phyloP scores from a whole-genome alignment of 2,113 vertebrate species.

The Centropristis striata region DNA sequence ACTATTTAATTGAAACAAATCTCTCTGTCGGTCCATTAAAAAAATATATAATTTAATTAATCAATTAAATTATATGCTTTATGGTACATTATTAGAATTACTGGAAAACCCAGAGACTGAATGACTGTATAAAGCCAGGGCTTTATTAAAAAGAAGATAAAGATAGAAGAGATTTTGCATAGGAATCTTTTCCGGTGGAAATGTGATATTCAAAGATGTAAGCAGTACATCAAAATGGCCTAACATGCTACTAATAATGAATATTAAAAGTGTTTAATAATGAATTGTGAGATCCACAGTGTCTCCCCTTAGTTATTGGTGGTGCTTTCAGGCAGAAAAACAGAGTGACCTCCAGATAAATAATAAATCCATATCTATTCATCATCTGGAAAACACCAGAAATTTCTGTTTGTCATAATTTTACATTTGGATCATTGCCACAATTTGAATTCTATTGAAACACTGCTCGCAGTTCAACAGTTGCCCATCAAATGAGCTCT shows the following conservation, averaged over 20 bases:
- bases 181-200: not conserved
- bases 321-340: not conserved
- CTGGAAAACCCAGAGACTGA: no score
- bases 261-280: not conserved
- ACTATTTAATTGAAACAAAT: not conserved
- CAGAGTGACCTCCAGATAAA: not conserved
- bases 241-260: not conserved
- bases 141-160: not conserved
- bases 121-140: not conserved
- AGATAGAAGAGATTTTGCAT: not conserved
- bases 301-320: not conserved
- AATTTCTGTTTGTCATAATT: not conserved
- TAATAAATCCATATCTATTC: not conserved
- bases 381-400: not conserved
- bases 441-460: slow-evolving; percentile 14
- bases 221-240: not conserved
- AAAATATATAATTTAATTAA: no score
- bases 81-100: not conserved
- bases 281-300: not conserved
- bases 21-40: no score
- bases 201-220: not conserved
- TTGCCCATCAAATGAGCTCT: slow-evolving; percentile 26
- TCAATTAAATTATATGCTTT: not conserved
- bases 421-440: slow-evolving; percentile 3
- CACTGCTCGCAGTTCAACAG: not conserved